Base-by-base conservation (phyloP, 2,113 vertebrate genomes). In the Ascaphus truei region DNA sequence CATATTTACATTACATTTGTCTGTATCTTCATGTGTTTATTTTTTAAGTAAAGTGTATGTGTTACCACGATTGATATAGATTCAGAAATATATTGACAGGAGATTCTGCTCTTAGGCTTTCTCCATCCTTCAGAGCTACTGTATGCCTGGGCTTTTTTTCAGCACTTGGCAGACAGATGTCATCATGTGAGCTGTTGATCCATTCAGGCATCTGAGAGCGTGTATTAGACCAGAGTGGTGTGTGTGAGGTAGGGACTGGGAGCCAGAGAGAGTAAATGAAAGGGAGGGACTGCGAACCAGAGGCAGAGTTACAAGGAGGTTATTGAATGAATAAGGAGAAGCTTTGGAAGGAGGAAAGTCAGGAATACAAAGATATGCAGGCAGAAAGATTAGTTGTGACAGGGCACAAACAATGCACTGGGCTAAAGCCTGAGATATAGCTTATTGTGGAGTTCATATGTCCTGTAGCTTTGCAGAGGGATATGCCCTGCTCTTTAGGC, bases 281-380 rank as follows among this genome's bases (percentile, higher is more conserved):
- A 51, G 56, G n/a, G 30, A 51, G 56, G n/a, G 30, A 36, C 34
- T n/a, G n/a, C n/a, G 61, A 36, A 47, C 51, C 50, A 66, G 39
- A 63, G 10, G 2, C 10, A 63, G 31, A 48, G 45, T 63, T 51
- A 63, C 30, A 27, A 51, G 31, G 43, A 68, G 53, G 56, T 51
- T 71, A 61, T 55, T 25, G 27, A 68, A 59, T 33, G 22, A 63
- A 50, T 50, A 63, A 13, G 10, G 23, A 69, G 55, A 60, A 60
- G 56, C 66, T 39, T 16, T n/a, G 29, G 53, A 26, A 58, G 64
- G 9, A 31, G 41, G 4, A 43, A 15, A 33, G 23, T 22, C n/a
- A 30, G 25, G 55, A 60, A 51, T 60, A n/a, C 43, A 60, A 23
- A 60, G 41, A 36, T 4, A 37, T 48, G 53, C 8, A 45, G 10